Evolutionary conservation across 2,888 invertebrate species (phyloP).

Genomic region (Pyrrhia umbra): DNA sequence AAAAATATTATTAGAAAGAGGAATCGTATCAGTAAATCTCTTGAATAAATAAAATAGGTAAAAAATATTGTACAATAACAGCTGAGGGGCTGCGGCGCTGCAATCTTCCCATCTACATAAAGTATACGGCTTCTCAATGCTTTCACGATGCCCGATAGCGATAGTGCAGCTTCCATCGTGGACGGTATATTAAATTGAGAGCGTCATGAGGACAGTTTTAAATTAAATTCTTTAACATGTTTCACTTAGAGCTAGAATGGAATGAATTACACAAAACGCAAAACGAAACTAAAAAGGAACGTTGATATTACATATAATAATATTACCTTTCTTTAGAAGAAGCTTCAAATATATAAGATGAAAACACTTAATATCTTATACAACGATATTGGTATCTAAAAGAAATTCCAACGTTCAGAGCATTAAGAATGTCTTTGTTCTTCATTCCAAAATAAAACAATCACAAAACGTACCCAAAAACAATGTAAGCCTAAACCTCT

Average conservation of each 20-base stretch:
- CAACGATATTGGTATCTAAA: background rate
- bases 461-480: background rate
- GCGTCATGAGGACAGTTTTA: slow-evolving; percentile 6
- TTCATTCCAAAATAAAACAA: background rate
- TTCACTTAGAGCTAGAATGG: slow-evolving; percentile 19
- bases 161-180: slow-evolving; percentile 30
- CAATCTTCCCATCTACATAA: slow-evolving; percentile 42
- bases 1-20: background rate
- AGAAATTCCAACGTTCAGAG: slow-evolving; percentile 18
- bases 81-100: slow-evolving; percentile 23
- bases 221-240: slow-evolving; percentile 27
- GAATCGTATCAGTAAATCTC: no score
- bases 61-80: slow-evolving; percentile 13
- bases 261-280: no score
- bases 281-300: no score
- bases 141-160: slow-evolving; percentile 24
- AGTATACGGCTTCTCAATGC: slow-evolving; percentile 49
- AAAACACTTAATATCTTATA: background rate
- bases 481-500: slow-evolving; percentile 7
- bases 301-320: no score
- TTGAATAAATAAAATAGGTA: background rate
- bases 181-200: slow-evolving; percentile 47
- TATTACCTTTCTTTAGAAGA: no score
- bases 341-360: no score
- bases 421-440: slow-evolving; percentile 2